Evolutionary conservation across 2,888 invertebrate species (phyloP).

Genomic region (Elysia crispata): DNA sequence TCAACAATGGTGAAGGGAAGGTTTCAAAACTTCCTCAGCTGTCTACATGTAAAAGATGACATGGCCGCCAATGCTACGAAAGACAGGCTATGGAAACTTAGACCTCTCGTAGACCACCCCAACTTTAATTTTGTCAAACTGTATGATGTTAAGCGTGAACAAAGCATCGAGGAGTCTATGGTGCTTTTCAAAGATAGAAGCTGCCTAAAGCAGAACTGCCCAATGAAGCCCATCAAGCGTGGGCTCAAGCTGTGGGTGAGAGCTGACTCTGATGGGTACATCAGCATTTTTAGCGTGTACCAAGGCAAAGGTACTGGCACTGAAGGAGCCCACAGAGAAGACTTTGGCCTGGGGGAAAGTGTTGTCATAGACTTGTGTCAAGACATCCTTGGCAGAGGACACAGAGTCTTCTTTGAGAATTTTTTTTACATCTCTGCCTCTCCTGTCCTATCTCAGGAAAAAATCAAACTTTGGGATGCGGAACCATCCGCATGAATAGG

Average conservation of each 20-base stretch:
- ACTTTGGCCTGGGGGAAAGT: constrained; percentile 31
- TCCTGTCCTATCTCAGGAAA: constrained; percentile 29
- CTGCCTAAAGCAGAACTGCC: constrained; percentile 46
- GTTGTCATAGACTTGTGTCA: constrained; percentile 47
- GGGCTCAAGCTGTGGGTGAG: constrained; percentile 36
- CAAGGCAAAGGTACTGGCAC: background rate
- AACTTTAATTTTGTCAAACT: constrained; percentile 40
- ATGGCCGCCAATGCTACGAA: background rate
- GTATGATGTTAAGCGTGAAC: background rate
- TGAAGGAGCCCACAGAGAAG: background rate
- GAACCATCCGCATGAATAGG: constrained; percentile 45
- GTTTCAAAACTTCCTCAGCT: constrained; percentile 5
- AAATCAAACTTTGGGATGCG: constrained; percentile 38
- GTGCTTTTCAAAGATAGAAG: constrained; percentile 46
- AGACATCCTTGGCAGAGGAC: constrained; percentile 4
- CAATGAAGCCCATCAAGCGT: constrained; percentile 47
- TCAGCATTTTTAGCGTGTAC: constrained; percentile 31
- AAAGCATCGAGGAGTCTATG: constrained; percentile 47
- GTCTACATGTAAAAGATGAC: constrained; percentile 42
- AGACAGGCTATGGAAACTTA: constrained; percentile 42
- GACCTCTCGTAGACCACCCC: constrained; percentile 37
- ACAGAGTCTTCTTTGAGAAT: no score
- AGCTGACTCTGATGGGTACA: constrained; percentile 24
- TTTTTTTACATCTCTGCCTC: constrained; percentile 42
- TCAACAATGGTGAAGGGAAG: background rate